Conservation (phyloP, 2,888 invertebrate genomes). For the Erebia ligea region DNA sequence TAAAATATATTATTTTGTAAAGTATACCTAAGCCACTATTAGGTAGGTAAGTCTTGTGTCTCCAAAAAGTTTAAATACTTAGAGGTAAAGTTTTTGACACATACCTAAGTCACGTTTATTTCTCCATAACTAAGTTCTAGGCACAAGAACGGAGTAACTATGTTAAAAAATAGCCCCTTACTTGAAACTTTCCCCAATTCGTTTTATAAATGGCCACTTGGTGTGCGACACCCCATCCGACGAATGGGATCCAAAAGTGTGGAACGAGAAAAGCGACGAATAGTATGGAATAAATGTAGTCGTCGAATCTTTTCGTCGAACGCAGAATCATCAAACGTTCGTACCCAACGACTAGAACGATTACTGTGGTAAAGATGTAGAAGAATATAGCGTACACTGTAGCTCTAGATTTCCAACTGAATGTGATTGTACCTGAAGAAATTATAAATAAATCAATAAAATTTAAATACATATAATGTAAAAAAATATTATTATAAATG, state of each 20-base stretch:
- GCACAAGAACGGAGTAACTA: conserved; percentile 25
- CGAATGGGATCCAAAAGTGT: conserved; percentile 88
- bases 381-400: conserved; percentile 86
- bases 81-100: background rate
- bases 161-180: conserved; percentile 52
- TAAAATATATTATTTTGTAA: too few relatives aligned
- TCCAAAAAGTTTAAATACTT: background rate
- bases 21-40: too few relatives aligned
- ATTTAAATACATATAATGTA: background rate
- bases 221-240: conserved; percentile 87
- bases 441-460: too few relatives aligned
- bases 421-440: conserved; percentile 81
- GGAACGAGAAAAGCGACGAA: conserved; percentile 87
- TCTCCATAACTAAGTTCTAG: conserved; percentile 23
- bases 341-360: conserved; percentile 84
- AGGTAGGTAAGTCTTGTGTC: too few relatives aligned
- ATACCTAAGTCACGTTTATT: conserved; percentile 34
- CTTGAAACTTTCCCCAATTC: conserved; percentile 87
- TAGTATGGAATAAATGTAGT: conserved; percentile 87
- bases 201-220: conserved; percentile 88
- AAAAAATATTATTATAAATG: background rate
- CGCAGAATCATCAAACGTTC: conserved; percentile 84
- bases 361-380: conserved; percentile 81
- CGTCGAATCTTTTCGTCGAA: conserved; percentile 85
- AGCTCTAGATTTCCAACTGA: conserved; percentile 85